Conservation (phyloP, 2,888 invertebrate genomes). For the Habroteleia sp. region DNA sequence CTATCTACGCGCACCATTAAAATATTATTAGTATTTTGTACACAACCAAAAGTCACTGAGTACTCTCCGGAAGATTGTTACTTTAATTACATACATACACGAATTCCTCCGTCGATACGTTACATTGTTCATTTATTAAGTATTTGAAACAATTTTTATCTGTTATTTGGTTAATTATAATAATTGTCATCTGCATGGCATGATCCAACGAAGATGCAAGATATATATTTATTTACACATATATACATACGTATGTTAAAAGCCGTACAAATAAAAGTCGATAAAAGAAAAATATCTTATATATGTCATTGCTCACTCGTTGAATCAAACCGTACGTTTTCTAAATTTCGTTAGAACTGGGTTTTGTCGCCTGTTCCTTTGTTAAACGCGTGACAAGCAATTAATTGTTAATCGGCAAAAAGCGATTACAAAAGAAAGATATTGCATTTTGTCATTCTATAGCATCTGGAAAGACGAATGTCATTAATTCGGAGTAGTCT, state of each 20-base stretch:
- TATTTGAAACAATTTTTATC: slow-evolving; percentile 16
- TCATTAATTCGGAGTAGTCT: slow-evolving; percentile 43
- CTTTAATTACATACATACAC: slow-evolving; percentile 58
- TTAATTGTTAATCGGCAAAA: slow-evolving; percentile 35
- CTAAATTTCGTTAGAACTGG: slow-evolving; percentile 22
- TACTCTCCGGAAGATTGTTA: slow-evolving; percentile 51
- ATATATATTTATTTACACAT: slow-evolving; percentile 67
- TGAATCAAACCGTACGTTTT: slow-evolving; percentile 35
- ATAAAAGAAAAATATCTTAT: slow-evolving; percentile 55
- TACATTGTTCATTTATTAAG: slow-evolving; percentile 32
- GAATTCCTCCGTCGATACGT: slow-evolving; percentile 36
- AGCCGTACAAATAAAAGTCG: slow-evolving; percentile 59
- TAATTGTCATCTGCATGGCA: slow-evolving; percentile 33
- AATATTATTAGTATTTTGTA: slow-evolving; percentile 21
- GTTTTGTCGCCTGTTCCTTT: slow-evolving; percentile 8
- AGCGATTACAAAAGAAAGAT: slow-evolving; percentile 47
- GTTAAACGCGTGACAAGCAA: slow-evolving; percentile 44
- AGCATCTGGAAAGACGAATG: slow-evolving; percentile 27
- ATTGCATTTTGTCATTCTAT: slow-evolving; percentile 24
- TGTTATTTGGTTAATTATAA: slow-evolving; percentile 27
- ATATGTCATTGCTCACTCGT: slow-evolving; percentile 68
- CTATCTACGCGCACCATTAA: slow-evolving; percentile 11
- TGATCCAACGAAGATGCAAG: slow-evolving; percentile 67
- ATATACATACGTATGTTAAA: slow-evolving; percentile 68
- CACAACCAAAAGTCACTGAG: slow-evolving; percentile 43